Conservation (phyloP, 2,888 invertebrate genomes). For the Pycnomerus fuliginosus region DNA sequence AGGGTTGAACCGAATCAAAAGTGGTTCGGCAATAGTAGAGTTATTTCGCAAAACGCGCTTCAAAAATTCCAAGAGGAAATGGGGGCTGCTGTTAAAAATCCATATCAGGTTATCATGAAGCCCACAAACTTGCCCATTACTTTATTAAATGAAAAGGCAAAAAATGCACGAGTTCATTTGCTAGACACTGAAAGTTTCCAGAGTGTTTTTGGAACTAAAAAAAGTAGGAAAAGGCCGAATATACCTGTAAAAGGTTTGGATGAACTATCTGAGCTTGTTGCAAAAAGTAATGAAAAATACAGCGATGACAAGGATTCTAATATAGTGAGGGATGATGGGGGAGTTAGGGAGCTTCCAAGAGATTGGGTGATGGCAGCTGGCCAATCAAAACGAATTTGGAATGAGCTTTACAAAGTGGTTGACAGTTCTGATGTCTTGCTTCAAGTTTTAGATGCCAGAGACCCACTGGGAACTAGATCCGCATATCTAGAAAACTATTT, state of each 20-base stretch:
- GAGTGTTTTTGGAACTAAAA: conserved; percentile 93
- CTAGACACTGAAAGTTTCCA: conserved; percentile 94
- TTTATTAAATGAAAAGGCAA: conserved; percentile 86
- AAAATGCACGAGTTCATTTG: conserved; percentile 89
- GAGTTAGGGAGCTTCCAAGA: conserved; percentile 75
- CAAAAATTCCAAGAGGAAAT: conserved; percentile 94
- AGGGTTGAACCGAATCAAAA: conserved; percentile 96
- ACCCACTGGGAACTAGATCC: conserved; percentile 95
- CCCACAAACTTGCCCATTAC: conserved; percentile 94
- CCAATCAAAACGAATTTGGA: conserved; percentile 97
- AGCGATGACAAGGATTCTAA: conserved; percentile 81
- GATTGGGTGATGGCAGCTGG: conserved; percentile 97
- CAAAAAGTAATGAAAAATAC: conserved; percentile 74
- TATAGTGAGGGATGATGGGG: conserved; percentile 76
- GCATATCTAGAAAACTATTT: conserved; percentile 90
- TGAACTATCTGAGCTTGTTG: conserved; percentile 72
- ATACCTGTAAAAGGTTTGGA: conserved; percentile 73
- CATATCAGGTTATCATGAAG: conserved; percentile 97
- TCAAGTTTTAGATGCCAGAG: conserved; percentile 95
- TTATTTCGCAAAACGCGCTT: conserved; percentile 87
- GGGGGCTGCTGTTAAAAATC: conserved; percentile 91
- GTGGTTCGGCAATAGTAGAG: conserved; percentile 99
- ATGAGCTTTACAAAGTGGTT: conserved; percentile 97
- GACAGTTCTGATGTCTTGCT: conserved; percentile 97
- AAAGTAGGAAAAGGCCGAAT: conserved; percentile 87